Evolutionary conservation across 2,797 vertebrate species (phyloP).

Genomic region (Morelia viridis): DNA sequence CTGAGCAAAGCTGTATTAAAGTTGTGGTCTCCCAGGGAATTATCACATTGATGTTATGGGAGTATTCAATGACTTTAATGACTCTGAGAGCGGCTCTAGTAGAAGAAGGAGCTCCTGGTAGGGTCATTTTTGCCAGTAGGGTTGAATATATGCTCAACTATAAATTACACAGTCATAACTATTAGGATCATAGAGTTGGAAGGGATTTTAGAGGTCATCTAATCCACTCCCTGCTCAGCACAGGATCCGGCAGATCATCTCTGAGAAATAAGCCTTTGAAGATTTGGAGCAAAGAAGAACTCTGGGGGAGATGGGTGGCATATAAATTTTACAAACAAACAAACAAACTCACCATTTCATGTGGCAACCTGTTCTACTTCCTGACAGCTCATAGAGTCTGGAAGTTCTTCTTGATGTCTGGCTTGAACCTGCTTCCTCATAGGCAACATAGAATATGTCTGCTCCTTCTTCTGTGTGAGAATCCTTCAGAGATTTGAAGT

Average conservation of each 20-base stretch:
- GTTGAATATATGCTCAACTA: neutral
- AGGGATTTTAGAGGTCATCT: neutral
- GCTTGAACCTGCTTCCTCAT: no score
- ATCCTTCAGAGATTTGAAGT: neutral
- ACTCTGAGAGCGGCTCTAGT: neutral
- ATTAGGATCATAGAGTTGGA: neutral
- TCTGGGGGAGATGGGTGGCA: no score
- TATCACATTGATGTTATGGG: neutral
- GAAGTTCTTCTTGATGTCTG: no score
- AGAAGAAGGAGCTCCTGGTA: neutral
- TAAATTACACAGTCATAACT: neutral
- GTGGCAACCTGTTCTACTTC: no score
- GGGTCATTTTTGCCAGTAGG: neutral
- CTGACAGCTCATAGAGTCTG: no score
- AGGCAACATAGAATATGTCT: no score
- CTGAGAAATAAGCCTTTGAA: neutral
- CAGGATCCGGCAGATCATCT: neutral
- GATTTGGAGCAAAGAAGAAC: neutral
- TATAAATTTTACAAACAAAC: no score
- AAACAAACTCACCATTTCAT: no score
- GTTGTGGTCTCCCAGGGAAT: neutral
- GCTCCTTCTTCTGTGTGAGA: neutral
- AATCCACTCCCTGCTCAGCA: neutral
- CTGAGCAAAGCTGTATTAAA: neutral
- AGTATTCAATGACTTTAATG: neutral